phyloP scores from a whole-genome alignment of 2,113 vertebrate genomes.

The Rhagologus leucostigma region DNA sequence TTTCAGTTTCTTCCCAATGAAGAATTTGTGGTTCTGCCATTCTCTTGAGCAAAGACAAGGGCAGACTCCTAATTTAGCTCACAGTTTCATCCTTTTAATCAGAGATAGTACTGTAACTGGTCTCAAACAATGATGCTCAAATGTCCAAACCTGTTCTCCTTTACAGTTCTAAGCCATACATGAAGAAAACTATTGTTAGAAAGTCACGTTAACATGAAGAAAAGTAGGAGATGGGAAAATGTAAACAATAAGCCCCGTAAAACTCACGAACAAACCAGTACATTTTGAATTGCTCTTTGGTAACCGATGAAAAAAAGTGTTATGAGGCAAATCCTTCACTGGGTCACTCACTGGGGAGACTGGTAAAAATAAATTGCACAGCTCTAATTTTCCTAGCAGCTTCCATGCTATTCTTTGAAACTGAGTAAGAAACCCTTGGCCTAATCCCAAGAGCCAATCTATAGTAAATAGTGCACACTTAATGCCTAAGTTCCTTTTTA shows the following conservation, averaged over 20 bases:
- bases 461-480: constrained; percentile 86
- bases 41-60: neutral
- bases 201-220: constrained; percentile 11
- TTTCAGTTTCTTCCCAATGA: neutral
- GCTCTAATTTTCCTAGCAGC: constrained; percentile 81
- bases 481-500: constrained; percentile 87
- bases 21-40: neutral
- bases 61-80: neutral
- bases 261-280: constrained; percentile 55
- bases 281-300: constrained; percentile 71
- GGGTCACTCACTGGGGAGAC: constrained; percentile 76
- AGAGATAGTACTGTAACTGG: neutral
- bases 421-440: constrained; percentile 80
- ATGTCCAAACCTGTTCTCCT: constrained; percentile 2
- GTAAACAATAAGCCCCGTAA: constrained; percentile 52
- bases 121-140: neutral
- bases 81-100: neutral
- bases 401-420: constrained; percentile 86
- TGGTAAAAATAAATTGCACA: constrained; percentile 80
- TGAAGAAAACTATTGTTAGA: constrained; percentile 12
- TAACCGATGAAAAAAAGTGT: constrained; percentile 66
- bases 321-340: constrained; percentile 77
- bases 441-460: constrained; percentile 82
- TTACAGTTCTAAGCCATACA: constrained; percentile 16
- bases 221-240: constrained; percentile 51